Base-by-base conservation (phyloP, 2,113 vertebrate genomes). In the Chelonoidis abingdonii region DNA sequence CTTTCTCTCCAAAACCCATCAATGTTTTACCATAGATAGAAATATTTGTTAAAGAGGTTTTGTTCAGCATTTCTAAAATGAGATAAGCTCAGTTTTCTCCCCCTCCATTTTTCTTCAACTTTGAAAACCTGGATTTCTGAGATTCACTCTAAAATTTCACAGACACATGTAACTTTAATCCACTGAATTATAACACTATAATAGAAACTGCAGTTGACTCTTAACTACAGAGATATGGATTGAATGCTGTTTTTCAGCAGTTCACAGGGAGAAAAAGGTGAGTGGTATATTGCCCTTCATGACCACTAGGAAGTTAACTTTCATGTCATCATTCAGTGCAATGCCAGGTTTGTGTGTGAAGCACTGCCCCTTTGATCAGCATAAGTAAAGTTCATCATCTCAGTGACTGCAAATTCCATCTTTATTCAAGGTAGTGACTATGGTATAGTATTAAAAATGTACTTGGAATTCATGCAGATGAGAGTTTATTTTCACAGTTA, bases 381-480 rank as follows among this genome's bases (percentile, higher is more conserved):
- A 87, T 59, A 75, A 29, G 12, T 5, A 87, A 81, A 35, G 17
- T 3, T 86, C 9, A 57, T 13, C 79, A 35, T 89, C 90, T 75
- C 29, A 80, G 16, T 31, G 91, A 91, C 50, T 69, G 1, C n/a
- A 87, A 87, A 89, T 80, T 96, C 76, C 90, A 31, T 57, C 84
- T 91, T 93, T 92, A 91, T 52, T 95, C 76, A 92, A 80, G 82
- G 25, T 38, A 89, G 76, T 89, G 75, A 84, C 69, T 27, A 22
- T 89, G 47, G 9, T 62, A 13, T 6, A 5, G 89, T 96, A 91
- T 91, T 90, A 94, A 95, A 52, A 76, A 41, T 27, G 78, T 78
- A 72, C 38, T 79, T 65, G 54, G 49, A 95, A 89, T 80, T 89
- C 29, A 72, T 65, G 57, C n/a, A 88, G 24, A 81, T 78, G 83